Evolutionary conservation across 2,888 invertebrate genomes (phyloP).

Genomic region (Archips xylosteana): DNA sequence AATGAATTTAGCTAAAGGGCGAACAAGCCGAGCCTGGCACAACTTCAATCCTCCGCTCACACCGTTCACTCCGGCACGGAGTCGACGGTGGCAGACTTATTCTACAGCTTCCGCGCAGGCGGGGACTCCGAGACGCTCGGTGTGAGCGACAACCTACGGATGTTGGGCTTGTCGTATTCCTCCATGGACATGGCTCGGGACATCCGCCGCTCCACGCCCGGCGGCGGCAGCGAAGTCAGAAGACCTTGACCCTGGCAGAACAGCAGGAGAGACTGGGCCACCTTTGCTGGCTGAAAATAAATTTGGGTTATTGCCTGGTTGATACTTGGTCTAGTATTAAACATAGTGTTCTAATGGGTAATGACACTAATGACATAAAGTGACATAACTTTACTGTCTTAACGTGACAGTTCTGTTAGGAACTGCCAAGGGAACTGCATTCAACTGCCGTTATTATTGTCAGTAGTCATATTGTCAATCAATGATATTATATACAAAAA

Average conservation of each 20-base stretch:
- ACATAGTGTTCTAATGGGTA: no score
- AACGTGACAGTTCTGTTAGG: no score
- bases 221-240: slow-evolving; percentile 92
- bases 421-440: no score
- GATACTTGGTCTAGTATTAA: no score
- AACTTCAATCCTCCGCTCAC: neutral
- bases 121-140: slow-evolving; percentile 71
- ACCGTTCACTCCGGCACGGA: slow-evolving; percentile 57
- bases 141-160: slow-evolving; percentile 89
- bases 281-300: slow-evolving; percentile 91
- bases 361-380: no score
- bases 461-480: no score
- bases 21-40: neutral
- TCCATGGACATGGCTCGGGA: slow-evolving; percentile 92
- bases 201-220: slow-evolving; percentile 91
- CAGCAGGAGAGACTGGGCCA: slow-evolving; percentile 93
- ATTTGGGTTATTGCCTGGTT: no score
- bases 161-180: slow-evolving; percentile 93
- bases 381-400: no score
- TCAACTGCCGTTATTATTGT: no score
- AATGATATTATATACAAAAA: no score
- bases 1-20: neutral
- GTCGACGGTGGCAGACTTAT: slow-evolving; percentile 48
- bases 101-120: slow-evolving; percentile 71
- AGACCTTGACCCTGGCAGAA: slow-evolving; percentile 96